Percentiles rank a stretch among this genome's conserved stretches.
Conservation (phyloP, 2,888 invertebrate species). For the Erebia ligea region DNA sequence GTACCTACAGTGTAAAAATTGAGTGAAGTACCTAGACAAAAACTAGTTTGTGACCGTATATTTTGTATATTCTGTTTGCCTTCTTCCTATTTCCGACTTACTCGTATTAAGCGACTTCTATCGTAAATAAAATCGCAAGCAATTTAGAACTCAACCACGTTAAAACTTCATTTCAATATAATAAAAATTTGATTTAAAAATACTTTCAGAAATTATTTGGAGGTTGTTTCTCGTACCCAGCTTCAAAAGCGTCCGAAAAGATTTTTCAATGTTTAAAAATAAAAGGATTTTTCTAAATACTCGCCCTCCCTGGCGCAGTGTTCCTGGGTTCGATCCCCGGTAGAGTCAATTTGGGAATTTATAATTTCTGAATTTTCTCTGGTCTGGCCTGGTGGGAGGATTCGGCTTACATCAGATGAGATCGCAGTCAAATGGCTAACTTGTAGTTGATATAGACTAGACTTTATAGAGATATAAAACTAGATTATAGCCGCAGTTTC, state of each 20-base stretch:
- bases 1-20: neutral
- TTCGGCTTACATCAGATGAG: no score
- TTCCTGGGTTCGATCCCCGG: no score
- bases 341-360: no score
- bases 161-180: constrained; percentile 33
- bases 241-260: neutral
- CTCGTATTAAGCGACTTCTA: constrained; percentile 49
- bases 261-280: no score
- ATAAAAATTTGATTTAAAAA: constrained; percentile 26
- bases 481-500: no score
- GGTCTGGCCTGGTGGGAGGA: no score
- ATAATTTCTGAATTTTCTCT: no score
- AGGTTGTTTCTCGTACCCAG: constrained; percentile 48
- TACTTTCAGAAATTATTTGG: constrained; percentile 38
- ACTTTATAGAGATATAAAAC: no score
- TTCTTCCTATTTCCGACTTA: constrained; percentile 57
- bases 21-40: neutral
- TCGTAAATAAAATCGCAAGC: constrained; percentile 29
- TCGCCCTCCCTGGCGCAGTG: no score
- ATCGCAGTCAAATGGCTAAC: no score
- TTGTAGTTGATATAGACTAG: no score
- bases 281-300: no score
- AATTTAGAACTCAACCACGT: constrained; percentile 40
- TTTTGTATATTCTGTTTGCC: constrained; percentile 49
- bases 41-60: constrained; percentile 23